A percentile compares a stretch with the other conserved stretches of the same genome.
phyloP scores from a whole-genome alignment of 1,140 invertebrate genomes.

The Hypsibius dujardini region DNA sequence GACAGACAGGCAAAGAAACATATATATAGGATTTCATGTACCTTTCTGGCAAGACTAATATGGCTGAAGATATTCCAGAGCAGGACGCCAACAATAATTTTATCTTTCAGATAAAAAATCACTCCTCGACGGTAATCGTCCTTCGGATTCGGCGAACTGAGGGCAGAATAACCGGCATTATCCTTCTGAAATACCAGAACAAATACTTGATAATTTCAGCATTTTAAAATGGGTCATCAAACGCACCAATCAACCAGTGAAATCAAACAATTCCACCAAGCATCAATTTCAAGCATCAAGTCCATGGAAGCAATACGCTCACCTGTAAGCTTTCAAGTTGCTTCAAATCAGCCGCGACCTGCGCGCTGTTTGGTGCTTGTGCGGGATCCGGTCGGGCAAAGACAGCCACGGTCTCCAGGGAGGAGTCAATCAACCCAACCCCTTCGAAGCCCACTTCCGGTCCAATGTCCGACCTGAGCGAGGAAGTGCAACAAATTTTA shows the following conservation, averaged over 20 bases:
- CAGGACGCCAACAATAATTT: conserved; percentile 71
- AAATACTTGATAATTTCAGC: too few species aligned
- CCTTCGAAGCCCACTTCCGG: conserved; percentile 79
- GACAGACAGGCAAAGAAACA: conserved; percentile 17
- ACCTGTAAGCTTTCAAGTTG: not conserved
- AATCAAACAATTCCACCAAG: not conserved
- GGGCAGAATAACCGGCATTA: too few species aligned
- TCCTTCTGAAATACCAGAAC: too few species aligned
- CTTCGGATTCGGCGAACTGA: not conserved
- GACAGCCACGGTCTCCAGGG: conserved; percentile 65
- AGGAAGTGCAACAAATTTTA: not conserved
- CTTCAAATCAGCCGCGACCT: conserved; percentile 9
- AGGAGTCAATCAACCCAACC: conserved; percentile 74
- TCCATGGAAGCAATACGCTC: not conserved
- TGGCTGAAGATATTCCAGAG: conserved; percentile 86
- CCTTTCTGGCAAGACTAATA: conserved; percentile 59
- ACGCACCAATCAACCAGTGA: not conserved
- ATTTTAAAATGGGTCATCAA: too few species aligned
- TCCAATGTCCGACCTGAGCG: conserved; percentile 71
- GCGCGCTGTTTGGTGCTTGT: conserved; percentile 32
- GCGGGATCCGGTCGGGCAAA: conserved; percentile 46
- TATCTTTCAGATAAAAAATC: conserved; percentile 67
- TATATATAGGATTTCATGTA: conserved; percentile 26
- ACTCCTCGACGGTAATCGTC: conserved; percentile 64
- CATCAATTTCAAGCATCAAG: conserved; percentile 2